Percentiles rank a stretch among this genome's conserved stretches.
Evolutionary conservation across 2,113 vertebrate species (phyloP).

Genomic region (Riparia riparia): DNA sequence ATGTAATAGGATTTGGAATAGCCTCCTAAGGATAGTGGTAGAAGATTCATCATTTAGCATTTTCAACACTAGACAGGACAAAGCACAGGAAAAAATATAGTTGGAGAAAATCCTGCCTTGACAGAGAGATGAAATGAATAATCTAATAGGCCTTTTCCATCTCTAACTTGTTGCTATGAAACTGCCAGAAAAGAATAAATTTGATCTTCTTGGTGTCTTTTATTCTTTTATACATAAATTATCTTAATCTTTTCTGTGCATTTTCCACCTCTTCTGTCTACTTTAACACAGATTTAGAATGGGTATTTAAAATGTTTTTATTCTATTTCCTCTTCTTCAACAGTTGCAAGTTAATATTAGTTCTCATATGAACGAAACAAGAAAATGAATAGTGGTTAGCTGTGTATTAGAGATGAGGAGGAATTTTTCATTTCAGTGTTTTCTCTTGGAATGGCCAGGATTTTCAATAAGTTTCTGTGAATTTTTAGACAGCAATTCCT

Average conservation of each 20-base stretch:
- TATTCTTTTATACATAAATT: conserved; percentile 35
- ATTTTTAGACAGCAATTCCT: background rate
- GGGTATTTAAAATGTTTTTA: conserved; percentile 20
- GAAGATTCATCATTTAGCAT: conserved; percentile 7
- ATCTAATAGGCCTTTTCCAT: conserved; percentile 42
- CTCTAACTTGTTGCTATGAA: conserved; percentile 52
- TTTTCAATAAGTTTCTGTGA: background rate
- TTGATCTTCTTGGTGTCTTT: conserved; percentile 54
- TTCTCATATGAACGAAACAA: background rate
- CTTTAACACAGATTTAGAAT: conserved; percentile 8
- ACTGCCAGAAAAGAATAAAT: conserved; percentile 31
- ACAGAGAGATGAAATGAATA: conserved; percentile 44
- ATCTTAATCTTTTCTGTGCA: background rate
- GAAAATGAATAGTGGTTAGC: background rate
- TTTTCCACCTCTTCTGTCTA: background rate
- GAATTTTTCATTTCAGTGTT: background rate
- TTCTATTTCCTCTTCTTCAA: conserved; percentile 24
- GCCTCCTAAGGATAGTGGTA: background rate
- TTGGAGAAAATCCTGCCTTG: conserved; percentile 20
- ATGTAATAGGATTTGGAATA: conserved; percentile 24
- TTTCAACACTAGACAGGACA: conserved; percentile 10
- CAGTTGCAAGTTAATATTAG: background rate
- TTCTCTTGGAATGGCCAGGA: background rate
- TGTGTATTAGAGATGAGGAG: background rate
- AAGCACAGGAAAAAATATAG: background rate